Base-by-base conservation (phyloP, 2,113 vertebrate genomes). In the Corvus moneduloides region DNA sequence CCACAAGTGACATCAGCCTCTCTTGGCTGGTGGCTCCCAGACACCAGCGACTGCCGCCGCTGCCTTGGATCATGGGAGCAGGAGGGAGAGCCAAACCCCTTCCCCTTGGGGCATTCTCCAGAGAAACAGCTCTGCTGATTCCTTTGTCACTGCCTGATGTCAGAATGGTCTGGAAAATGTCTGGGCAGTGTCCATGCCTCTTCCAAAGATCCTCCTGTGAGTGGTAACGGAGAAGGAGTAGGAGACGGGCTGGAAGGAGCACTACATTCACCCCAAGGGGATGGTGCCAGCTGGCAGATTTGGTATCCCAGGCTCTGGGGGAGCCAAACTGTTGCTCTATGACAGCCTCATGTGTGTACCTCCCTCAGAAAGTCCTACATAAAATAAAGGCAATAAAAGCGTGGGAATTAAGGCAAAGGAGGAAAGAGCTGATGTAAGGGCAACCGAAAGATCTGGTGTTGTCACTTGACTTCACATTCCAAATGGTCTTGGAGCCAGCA, bases 11-110 rank as follows among this genome's bases (percentile, higher is more conserved):
- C 41, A 90, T 49, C 80, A 62, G 43, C 52, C 13, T 9, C 30
- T 67, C 27, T 43, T 1, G 44, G 44, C 49, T 55, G n/a, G 39
- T 4, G 4, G 54, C 32, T 71, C 74, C 66, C 71, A 83, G 63
- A 3, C 1, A 37, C 20, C 32, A 22, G 28, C 3, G 1, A 15
- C 48, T 41, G 21, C 79, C 9, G 16, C 15, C 3, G 2, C 59
- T 71, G 75, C 33, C 85, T 88, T 28, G 62, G 67, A 44, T 83
- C 2, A 6, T 15, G n/a, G 58, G 64, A 86, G 24, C 37, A 23
- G 33, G 32, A 54, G 8, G 32, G 28, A 64, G 20, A 92, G 68
- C 63, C 76, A 94, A 44, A 56, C 14, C 49, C 13, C 32, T 56
- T 87, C 68, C 37, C 59, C 4, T 0, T 2, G 10, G 52, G 49